Base-by-base conservation (phyloP, 2,113 vertebrate genomes). In the Probosciger aterrimus region DNA sequence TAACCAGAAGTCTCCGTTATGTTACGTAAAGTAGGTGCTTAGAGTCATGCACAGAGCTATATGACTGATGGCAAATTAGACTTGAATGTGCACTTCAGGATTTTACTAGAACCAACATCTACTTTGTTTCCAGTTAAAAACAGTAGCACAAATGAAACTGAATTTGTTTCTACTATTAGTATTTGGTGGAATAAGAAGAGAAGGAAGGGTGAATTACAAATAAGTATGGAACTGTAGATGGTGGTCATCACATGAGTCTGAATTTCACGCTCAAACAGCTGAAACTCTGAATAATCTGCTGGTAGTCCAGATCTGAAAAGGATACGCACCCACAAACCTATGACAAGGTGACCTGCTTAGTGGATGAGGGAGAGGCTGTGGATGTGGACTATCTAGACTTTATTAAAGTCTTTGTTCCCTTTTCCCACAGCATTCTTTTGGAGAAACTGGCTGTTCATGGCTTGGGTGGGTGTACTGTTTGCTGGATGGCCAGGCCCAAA, bases 381-480 rank as follows among this genome's bases (percentile, higher is more conserved):
- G 22, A 9, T 19, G 18, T 33, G 31, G 10, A 43, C 17, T 55
- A 0, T 6, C 20, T 0, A 0, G 33, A 17, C 22, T 71, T 33
- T 2, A 10, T 0, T 22, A 49, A 19, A 33, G 11, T 27, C 6
- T 70, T 41, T 15, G 41, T 7, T 11, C 7, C 25, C 3, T 14
- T 18, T 43, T 27, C 35, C 69, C 49, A 23, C 41, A 33, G 20
- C 25, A 7, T 55, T 43, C 4, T 16, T 11, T 47, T 41, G 64
- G n/a, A n/a, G 25, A 27, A 47, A 49, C 71, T 63, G 47, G 53
- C 24, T 62, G 20, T 43, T 22, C 11, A 1, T 13, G 41, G 20
- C 64, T 43, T 11, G 30, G 25, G 20, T 37, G 30, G 28, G 9
- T 15, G 46, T 39, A 4, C 62, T 76, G 12, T 9, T n/a, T 28